phyloP scores from a whole-genome alignment of 1,140 invertebrate species.

The Microplitis mediator region DNA sequence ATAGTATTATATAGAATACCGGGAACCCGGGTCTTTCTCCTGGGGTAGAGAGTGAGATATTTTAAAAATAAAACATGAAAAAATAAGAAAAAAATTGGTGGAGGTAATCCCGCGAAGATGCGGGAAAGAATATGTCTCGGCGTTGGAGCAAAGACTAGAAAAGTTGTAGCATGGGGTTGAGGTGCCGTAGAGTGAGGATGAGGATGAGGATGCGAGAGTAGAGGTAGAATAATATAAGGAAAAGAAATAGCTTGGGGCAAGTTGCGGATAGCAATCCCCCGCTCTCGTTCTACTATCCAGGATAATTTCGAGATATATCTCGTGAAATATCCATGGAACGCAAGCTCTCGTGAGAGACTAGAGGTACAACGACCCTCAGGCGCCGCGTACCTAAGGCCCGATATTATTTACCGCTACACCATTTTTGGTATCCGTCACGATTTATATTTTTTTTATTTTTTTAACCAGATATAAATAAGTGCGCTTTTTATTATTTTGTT shows the following conservation, averaged over 20 bases:
- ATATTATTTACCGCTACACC: constrained; percentile 9
- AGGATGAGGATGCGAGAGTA: neutral
- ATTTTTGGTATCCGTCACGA: too few relatives aligned
- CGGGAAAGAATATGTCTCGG: constrained; percentile 9
- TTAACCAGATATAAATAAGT: too few relatives aligned
- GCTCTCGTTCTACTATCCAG: neutral
- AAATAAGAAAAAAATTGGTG: neutral
- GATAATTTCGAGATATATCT: constrained; percentile 26
- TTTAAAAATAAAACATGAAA: neutral
- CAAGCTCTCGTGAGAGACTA: neutral
- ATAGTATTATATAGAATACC: neutral
- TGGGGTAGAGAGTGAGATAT: neutral
- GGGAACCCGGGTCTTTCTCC: neutral
- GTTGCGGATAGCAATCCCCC: constrained; percentile 13
- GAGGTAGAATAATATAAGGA: neutral
- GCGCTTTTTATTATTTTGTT: too few relatives aligned
- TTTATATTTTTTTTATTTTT: too few relatives aligned
- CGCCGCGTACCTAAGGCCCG: neutral
- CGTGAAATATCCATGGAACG: constrained; percentile 18
- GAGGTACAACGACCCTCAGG: constrained; percentile 11
- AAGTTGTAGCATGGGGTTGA: neutral
- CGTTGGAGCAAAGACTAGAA: neutral
- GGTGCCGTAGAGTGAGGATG: neutral
- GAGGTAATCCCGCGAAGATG: constrained; percentile 13
- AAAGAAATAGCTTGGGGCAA: constrained; percentile 16